Conservation (phyloP, 2,113 vertebrate species). For the Typhlomys cinereus region DNA sequence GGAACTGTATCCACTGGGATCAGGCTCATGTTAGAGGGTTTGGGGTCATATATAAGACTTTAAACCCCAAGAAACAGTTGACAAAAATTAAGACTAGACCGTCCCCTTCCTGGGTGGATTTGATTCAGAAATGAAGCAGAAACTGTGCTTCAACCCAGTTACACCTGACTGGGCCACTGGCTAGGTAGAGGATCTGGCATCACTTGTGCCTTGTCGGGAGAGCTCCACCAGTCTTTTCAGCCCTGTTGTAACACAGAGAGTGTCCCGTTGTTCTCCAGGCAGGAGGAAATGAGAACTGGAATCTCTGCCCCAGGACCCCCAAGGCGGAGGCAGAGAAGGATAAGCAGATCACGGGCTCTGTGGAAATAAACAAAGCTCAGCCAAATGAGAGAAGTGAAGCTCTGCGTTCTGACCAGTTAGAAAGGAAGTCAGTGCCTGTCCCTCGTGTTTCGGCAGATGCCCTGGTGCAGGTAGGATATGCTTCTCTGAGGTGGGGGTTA, state of each 20-base stretch:
- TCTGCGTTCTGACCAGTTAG: background rate
- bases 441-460: background rate
- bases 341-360: background rate
- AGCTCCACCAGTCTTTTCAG: background rate
- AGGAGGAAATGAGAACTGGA: background rate
- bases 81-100: background rate
- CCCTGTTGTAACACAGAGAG: no score
- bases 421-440: background rate
- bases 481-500: no score
- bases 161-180: background rate
- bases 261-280: background rate
- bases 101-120: background rate
- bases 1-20: background rate
- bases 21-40: background rate
- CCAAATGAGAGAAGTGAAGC: background rate
- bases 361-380: background rate
- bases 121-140: background rate
- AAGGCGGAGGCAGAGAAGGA: no score
- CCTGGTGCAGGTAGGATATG: accelerated
- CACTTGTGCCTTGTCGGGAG: background rate
- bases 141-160: background rate
- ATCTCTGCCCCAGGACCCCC: no score
- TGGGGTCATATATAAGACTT: background rate
- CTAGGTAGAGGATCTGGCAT: background rate
- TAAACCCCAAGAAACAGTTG: background rate